These are phyloP conservation scores for Dolichopus griseipennis DNA, from an alignment of 2,888 invertebrate genomes.

Conservation along the genomic window DNA sequence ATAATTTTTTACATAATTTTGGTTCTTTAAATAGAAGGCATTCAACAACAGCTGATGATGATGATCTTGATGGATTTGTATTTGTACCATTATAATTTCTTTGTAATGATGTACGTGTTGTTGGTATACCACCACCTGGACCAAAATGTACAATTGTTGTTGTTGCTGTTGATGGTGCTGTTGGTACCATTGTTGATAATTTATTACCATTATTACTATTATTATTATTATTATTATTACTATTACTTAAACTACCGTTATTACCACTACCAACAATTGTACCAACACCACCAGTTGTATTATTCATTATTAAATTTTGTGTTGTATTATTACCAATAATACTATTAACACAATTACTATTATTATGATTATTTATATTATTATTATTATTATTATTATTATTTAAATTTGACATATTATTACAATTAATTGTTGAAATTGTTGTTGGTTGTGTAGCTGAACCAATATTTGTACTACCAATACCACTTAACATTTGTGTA, in stretches of 20 bases:
- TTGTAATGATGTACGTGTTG: slow-evolving; percentile 26
- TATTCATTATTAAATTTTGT: too few species aligned
- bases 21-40: slow-evolving; percentile 53
- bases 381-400: background rate
- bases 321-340: background rate
- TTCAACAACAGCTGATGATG: slow-evolving; percentile 9
- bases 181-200: background rate
- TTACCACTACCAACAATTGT: too few species aligned
- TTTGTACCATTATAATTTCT: slow-evolving; percentile 14
- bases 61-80: background rate
- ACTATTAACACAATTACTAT: background rate
- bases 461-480: background rate
- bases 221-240: background rate
- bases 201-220: background rate
- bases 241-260: background rate
- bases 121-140: slow-evolving; percentile 21
- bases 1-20: slow-evolving; percentile 53
- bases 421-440: background rate
- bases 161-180: background rate
- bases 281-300: too few species aligned
- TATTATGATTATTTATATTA: background rate
- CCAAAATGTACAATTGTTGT: slow-evolving; percentile 38
- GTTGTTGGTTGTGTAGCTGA: background rate
- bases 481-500: background rate
- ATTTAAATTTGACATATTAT: background rate